Conservation (phyloP, 2,888 invertebrate genomes). For the Altica lythri region DNA sequence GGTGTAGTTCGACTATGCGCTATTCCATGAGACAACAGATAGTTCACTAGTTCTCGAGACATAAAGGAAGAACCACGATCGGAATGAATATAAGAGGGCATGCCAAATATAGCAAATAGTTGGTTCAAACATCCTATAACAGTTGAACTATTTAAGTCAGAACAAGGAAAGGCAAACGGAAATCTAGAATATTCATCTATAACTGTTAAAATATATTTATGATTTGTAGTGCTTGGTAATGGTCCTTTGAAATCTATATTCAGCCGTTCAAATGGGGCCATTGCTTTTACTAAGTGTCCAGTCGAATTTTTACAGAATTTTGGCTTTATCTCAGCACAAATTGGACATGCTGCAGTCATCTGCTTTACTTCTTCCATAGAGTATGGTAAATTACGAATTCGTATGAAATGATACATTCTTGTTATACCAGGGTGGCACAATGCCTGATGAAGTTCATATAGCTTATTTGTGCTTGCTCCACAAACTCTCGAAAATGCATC, state of each 20-base stretch:
- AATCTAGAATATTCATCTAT: conserved; percentile 10
- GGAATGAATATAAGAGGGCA: neutral
- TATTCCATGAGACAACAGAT: neutral
- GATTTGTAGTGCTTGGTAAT: neutral
- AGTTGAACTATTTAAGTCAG: neutral
- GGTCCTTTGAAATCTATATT: conserved; percentile 13
- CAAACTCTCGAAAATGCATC: too few relatives aligned
- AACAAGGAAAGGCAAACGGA: conserved; percentile 2
- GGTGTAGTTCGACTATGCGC: neutral
- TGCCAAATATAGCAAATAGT: neutral
- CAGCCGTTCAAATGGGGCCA: neutral
- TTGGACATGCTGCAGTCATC: conserved; percentile 5
- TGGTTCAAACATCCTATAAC: neutral
- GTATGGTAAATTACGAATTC: conserved; percentile 8
- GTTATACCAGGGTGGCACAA: conserved; percentile 16
- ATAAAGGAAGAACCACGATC: neutral
- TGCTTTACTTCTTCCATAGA: conserved; percentile 10
- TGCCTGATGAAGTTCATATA: conserved; percentile 4
- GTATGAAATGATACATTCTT: conserved; percentile 6
- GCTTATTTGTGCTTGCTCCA: too few relatives aligned
- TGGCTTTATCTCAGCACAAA: conserved; percentile 16
- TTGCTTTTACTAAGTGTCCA: too few relatives aligned
- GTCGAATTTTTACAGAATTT: neutral
- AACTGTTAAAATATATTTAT: conserved; percentile 6
- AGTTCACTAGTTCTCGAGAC: neutral